Evolutionary conservation across 2,888 invertebrate genomes (phyloP), one percentile per base, ranked within the genome.

Genomic region (Drosophila flavopinicola): DNA sequence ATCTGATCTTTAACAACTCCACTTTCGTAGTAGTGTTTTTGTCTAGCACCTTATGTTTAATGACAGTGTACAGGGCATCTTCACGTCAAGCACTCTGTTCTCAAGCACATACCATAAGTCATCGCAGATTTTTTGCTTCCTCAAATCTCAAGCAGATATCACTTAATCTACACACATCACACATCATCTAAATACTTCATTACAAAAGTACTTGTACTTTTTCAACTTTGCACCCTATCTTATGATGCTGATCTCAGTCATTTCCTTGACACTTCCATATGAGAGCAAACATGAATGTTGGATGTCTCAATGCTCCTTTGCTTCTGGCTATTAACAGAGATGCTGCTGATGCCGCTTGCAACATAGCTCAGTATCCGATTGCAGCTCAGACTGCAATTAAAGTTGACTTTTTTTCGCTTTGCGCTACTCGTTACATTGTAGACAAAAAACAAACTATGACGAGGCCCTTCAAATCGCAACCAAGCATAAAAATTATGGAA

Each of bases 301-400:
- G 42, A 32, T 32, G 48, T 7, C 10, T 44, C 42, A 20, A 39
- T 20, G 38, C 33, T 29, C 17, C 38, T 66, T 48, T 47, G 33
- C 24, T 32, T 29, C 51, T 20, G 42, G 17, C 10, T 53, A 33
- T 32, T 54, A 35, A 23, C 37, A 11, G 52, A 48, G 48, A 49
- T 35, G 47, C 23, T 29, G 59, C 78, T 85, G 48, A 49, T 35
- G 47, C 23, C 32, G 59, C 78, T 85, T 78, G 85, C 79, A 83
- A 78, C 66, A 66, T 30, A 47, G 54, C 61, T 54, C 38, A 52
- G 69, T 74, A 71, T 71, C 75, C 52, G 69, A 71, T 71, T 74
- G 75, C 70, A 53, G 48, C 59, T 73, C 45, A 42, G 60, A 56
- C 63, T 79, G 86, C 86, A 80, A 83, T 85, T 83, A 85, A 70